Evolutionary conservation across 2,888 invertebrate genomes (phyloP).

Genomic region (Philereme transversata): DNA sequence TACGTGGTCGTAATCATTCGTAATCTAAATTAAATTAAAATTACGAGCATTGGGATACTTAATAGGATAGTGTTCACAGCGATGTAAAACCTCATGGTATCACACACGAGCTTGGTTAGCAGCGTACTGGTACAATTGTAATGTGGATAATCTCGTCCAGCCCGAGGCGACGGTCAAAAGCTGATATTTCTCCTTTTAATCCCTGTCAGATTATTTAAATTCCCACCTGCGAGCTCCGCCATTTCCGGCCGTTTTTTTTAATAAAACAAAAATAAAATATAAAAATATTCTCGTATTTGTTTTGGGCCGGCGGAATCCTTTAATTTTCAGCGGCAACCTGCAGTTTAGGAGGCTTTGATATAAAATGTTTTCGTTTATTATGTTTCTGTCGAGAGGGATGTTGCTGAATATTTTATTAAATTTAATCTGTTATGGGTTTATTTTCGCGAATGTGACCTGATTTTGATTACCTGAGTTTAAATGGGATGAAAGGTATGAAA

Average conservation of each 20-base stretch:
- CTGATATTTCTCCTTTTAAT: slow-evolving; percentile 83
- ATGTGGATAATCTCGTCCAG: slow-evolving; percentile 67
- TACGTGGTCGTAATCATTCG: too few relatives aligned
- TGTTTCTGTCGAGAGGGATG: slow-evolving; percentile 50
- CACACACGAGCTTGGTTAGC: slow-evolving; percentile 34
- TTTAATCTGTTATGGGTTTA: slow-evolving; percentile 27
- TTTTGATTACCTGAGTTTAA: not conserved
- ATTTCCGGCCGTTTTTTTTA: slow-evolving; percentile 67
- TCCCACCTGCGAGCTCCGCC: slow-evolving; percentile 79
- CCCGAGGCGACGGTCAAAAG: slow-evolving; percentile 77
- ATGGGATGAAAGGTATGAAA: too few relatives aligned
- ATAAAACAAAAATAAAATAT: slow-evolving; percentile 79
- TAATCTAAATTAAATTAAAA: too few relatives aligned
- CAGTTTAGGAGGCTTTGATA: slow-evolving; percentile 71
- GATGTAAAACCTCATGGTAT: slow-evolving; percentile 9
- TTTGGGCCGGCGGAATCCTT: slow-evolving; percentile 81
- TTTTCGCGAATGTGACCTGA: slow-evolving; percentile 12
- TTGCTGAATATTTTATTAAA: slow-evolving; percentile 40
- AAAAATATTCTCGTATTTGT: slow-evolving; percentile 81
- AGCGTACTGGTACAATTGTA: slow-evolving; percentile 47
- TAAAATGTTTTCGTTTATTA: slow-evolving; percentile 67
- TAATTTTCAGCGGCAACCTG: slow-evolving; percentile 76
- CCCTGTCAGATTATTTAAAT: slow-evolving; percentile 84
- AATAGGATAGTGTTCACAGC: not conserved
- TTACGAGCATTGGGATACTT: too few relatives aligned